phyloP scores from a whole-genome alignment of 2,113 vertebrate species.

The Pelecanus crispus region DNA sequence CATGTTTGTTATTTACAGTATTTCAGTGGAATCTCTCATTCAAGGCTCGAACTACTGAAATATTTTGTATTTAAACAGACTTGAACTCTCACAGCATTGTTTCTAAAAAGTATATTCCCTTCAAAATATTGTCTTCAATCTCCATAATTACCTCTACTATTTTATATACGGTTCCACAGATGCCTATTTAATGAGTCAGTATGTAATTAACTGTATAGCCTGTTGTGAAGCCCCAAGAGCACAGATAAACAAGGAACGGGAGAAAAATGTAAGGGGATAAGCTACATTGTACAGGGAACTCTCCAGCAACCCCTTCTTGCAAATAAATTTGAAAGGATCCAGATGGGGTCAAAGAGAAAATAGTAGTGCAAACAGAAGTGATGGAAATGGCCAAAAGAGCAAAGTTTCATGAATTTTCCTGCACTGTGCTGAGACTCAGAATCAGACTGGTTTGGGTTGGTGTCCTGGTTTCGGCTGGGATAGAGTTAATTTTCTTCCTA shows the following conservation, averaged over 20 bases:
- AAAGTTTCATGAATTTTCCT: background rate
- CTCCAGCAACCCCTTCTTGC: background rate
- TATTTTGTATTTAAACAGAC: background rate
- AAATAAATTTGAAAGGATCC: background rate
- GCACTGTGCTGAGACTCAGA: background rate
- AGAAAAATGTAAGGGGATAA: accelerated
- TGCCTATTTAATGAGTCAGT: background rate
- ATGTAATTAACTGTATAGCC: background rate
- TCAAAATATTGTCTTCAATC: background rate
- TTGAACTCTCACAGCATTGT: background rate
- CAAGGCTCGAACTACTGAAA: background rate
- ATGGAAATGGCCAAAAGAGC: background rate
- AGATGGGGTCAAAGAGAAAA: background rate
- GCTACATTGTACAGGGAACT: background rate
- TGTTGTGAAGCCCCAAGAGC: background rate
- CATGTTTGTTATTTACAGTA: background rate
- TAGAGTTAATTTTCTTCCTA: too few species aligned
- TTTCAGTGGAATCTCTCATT: background rate
- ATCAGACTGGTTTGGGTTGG: background rate
- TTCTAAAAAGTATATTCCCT: background rate
- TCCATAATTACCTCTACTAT: background rate
- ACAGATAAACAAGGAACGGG: background rate
- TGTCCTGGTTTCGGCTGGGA: too few species aligned
- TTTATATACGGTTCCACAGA: background rate
- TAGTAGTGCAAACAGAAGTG: background rate